Conservation (phyloP, 2,797 vertebrate genomes). For the Botia kubotai region DNA sequence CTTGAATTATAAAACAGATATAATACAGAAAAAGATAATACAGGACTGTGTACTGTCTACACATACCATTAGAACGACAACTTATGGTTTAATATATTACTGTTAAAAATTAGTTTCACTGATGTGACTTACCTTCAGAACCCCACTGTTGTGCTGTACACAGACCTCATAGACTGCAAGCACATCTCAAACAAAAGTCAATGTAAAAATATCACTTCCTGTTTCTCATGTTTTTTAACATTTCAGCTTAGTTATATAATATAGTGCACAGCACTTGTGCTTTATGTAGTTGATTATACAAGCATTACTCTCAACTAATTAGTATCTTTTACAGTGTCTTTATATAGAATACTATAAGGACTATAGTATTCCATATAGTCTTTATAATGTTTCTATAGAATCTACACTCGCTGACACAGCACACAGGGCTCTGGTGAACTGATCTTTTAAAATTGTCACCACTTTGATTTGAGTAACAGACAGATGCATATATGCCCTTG, state of each 20-base stretch:
- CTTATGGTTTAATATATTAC: background rate
- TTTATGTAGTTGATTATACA: conserved; percentile 6
- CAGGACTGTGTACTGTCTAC: background rate
- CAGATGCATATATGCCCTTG: conserved; percentile 68
- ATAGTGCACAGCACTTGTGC: background rate
- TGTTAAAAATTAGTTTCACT: background rate
- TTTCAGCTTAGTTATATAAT: too few species aligned
- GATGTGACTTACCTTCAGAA: background rate
- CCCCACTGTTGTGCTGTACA: background rate
- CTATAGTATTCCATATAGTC: too few species aligned
- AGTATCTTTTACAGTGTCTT: background rate
- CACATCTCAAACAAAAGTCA: background rate
- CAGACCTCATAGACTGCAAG: background rate
- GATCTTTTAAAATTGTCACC: conserved; percentile 14
- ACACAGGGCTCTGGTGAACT: conserved; percentile 1
- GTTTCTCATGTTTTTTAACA: conserved; percentile 8
- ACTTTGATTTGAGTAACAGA: conserved; percentile 64
- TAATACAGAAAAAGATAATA: background rate
- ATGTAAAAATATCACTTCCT: conserved; percentile 3
- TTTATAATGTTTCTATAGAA: conserved; percentile 1
- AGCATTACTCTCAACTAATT: background rate
- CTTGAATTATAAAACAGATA: too few species aligned
- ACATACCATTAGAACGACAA: background rate
- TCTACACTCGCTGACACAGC: background rate
- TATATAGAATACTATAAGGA: too few species aligned